phyloP scores from a whole-genome alignment of 2,113 vertebrate genomes.

The Uropsilus gracilis region DNA sequence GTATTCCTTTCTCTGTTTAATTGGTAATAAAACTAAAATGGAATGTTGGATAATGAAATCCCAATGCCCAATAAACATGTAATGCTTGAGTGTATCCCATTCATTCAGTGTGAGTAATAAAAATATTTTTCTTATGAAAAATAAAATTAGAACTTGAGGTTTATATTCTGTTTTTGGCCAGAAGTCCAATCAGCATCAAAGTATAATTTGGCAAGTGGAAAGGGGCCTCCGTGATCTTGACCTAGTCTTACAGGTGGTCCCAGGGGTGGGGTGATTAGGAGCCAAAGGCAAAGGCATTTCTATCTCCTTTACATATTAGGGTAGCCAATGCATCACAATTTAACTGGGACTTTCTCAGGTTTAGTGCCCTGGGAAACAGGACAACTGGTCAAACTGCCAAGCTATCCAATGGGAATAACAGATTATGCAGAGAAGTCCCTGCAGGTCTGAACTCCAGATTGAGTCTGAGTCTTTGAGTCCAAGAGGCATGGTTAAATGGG shows the following conservation, averaged over 20 bases:
- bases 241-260: too few species aligned
- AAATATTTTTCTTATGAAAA: neutral
- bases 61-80: neutral
- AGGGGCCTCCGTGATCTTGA: neutral
- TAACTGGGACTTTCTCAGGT: neutral
- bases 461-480: neutral
- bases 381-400: neutral
- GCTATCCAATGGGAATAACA: fast-evolving
- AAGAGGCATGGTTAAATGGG: fast-evolving
- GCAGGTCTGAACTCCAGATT: too few species aligned
- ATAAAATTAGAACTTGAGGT: neutral
- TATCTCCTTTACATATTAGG: neutral
- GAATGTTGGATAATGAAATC: neutral
- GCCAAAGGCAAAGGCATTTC: neutral
- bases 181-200: neutral
- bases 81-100: neutral
- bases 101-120: neutral
- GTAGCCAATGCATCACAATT: neutral
- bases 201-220: fast-evolving
- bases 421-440: too few species aligned
- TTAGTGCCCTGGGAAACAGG: neutral
- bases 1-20: neutral
- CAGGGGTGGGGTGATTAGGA: fast-evolving
- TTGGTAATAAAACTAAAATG: neutral
- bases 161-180: neutral